Base-by-base conservation (phyloP, 2,888 invertebrate genomes). In the Epinotia brunnichana region DNA sequence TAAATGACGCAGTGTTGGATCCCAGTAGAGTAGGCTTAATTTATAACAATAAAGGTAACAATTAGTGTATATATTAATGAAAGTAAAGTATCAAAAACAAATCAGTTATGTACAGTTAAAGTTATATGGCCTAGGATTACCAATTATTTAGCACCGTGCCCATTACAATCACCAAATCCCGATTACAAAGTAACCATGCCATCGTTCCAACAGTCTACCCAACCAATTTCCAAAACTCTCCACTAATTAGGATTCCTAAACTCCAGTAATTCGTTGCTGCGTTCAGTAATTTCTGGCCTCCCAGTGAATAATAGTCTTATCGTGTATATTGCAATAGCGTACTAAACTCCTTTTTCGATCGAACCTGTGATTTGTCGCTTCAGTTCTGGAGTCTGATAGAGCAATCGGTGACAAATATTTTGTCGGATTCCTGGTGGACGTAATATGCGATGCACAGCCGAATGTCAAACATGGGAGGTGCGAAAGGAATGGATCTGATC, bases 381-480 rank as follows among this genome's bases (percentile, higher is more conserved):
- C 17, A 63, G 17, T 19, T 39, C n/a, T 57, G 57, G 29, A 39
- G 5, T 11, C 19, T 13, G 19, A 53, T 24, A 17, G 24, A 56
- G 57, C 54, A 61, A 59, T 51, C 51, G 57, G 67, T 57, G 74
- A 74, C 74, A 74, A 74, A 74, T 74, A 73, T 70, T 70, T 73
- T 69, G 71, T 63, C 63, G 69, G 44, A 74, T 73, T 73, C 74
- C 74, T 57, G 21, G 19, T 48, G 21, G 19, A 60, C 44, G 70
- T 70, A 68, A 61, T 63, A 51, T 63, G 61, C 41, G 53, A 69
- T 63, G 59, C 41, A 41, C 63, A 67, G 61, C 62, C 63, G 59
- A n/a, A 63, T 48, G 67, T 67, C 29, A 19, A 54, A 56, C 39
- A 69, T 21, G 29, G 39, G 62, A 68, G 69, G 24, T 19, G 13